These are phyloP conservation scores for Daphoenositta chrysoptera DNA, from an alignment of 2,113 vertebrate species.

Conservation along the genomic window DNA sequence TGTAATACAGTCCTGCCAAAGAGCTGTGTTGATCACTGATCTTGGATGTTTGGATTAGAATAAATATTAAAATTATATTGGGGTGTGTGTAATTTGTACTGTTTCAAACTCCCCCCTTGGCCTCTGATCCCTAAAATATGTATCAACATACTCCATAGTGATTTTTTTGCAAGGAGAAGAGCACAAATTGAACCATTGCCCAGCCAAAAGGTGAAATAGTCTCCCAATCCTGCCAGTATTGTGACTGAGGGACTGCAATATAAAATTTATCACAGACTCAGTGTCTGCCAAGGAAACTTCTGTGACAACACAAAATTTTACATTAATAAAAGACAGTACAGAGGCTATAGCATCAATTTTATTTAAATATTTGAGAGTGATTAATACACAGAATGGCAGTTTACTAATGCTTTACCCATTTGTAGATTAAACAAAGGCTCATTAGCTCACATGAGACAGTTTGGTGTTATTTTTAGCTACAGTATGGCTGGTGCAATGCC, in stretches of 20 bases:
- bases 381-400: not conserved
- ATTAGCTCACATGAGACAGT: not conserved
- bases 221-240: not conserved
- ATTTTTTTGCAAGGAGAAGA: not conserved
- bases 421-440: conserved; percentile 29
- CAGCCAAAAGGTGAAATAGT: not conserved
- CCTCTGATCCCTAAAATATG: not conserved
- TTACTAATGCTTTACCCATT: conserved; percentile 12
- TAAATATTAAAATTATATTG: not conserved
- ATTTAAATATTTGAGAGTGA: not conserved
- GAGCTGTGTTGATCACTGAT: not conserved
- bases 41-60: not conserved
- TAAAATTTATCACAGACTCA: not conserved
- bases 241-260: not conserved
- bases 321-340: not conserved
- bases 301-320: not conserved
- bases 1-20: not conserved
- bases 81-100: not conserved
- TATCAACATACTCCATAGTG: not conserved
- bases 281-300: not conserved
- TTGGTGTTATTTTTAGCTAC: conserved; percentile 1
- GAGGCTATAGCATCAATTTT: not conserved
- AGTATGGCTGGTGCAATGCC: not conserved
- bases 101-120: not conserved
- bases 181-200: not conserved